These are phyloP conservation scores for Tetrao urogallus DNA, from an alignment of 2,113 vertebrate genomes.

Conservation along the genomic window DNA sequence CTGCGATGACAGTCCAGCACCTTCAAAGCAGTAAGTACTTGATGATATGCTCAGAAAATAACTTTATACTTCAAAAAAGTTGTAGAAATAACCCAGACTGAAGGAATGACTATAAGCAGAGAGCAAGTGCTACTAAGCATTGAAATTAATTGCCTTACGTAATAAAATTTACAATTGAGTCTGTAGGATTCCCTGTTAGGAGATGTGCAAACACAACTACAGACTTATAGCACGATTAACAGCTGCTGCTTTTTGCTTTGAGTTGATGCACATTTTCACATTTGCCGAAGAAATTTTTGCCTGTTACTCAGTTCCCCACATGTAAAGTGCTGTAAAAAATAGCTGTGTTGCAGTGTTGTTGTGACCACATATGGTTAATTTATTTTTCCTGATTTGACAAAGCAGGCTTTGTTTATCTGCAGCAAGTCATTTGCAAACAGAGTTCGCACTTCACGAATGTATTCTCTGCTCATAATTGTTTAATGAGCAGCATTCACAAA, in stretches of 20 bases:
- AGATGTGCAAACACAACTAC: not conserved
- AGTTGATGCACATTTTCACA: not conserved
- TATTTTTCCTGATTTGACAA: constrained; percentile 14
- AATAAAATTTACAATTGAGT: not conserved
- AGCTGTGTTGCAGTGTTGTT: not conserved
- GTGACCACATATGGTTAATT: constrained; percentile 22
- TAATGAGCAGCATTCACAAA: constrained; percentile 27
- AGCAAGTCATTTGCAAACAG: constrained; percentile 25
- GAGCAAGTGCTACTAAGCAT: not conserved
- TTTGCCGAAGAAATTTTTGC: not conserved
- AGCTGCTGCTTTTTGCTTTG: not conserved
- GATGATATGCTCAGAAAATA: constrained; percentile 7
- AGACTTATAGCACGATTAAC: not conserved
- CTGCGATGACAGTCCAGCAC: not conserved
- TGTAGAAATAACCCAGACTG: not conserved
- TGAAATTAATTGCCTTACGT: not conserved
- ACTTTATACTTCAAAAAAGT: constrained; percentile 15
- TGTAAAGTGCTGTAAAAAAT: not conserved
- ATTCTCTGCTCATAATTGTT: constrained; percentile 39
- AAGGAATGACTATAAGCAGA: not conserved
- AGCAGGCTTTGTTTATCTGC: constrained; percentile 16
- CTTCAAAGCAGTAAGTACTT: constrained; percentile 14
- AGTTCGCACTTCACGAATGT: not conserved
- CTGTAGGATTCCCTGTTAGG: not conserved
- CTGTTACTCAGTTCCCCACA: not conserved